These are phyloP conservation scores for Zaprionus ghesquierei DNA, from an alignment of 1,140 invertebrate genomes.

Conservation along the genomic window DNA sequence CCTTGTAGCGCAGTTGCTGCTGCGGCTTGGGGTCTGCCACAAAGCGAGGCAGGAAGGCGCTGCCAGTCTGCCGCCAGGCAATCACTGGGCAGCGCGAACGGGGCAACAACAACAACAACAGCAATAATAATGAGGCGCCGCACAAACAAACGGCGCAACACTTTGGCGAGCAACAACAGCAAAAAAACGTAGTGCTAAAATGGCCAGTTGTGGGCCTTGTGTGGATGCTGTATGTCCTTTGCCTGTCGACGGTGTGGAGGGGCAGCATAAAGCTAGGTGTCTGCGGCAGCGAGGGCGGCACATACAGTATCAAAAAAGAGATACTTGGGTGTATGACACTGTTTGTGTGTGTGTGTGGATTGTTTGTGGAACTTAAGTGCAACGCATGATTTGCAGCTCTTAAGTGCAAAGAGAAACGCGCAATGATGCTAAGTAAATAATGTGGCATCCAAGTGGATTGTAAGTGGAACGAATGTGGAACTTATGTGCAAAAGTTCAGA, in stretches of 20 bases:
- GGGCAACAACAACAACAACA: slow-evolving; percentile 22
- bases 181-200: not conserved
- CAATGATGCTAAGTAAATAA: not conserved
- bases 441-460: slow-evolving; percentile 6
- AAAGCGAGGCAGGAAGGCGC: slow-evolving; percentile 64
- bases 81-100: slow-evolving; percentile 37
- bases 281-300: slow-evolving; percentile 23
- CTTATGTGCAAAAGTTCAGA: not conserved
- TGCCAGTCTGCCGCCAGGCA: slow-evolving; percentile 58
- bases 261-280: slow-evolving; percentile 44
- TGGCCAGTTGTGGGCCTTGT: not conserved
- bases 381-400: slow-evolving; percentile 22
- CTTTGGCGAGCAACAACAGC: slow-evolving; percentile 44
- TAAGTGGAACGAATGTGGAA: not conserved
- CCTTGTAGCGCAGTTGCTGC: slow-evolving; percentile 12
- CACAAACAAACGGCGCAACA: slow-evolving; percentile 68
- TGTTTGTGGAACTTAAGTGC: slow-evolving; percentile 2
- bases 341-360: slow-evolving; percentile 8
- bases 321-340: not conserved
- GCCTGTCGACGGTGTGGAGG: not conserved
- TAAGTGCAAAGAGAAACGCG: slow-evolving; percentile 1
- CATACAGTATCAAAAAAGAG: not conserved
- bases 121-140: slow-evolving; percentile 70
- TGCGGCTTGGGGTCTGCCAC: slow-evolving; percentile 65
- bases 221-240: slow-evolving; percentile 18